These are phyloP conservation scores for Callyntrura guangdongensis DNA, from an alignment of 2,888 invertebrate genomes.

Conservation along the genomic window DNA sequence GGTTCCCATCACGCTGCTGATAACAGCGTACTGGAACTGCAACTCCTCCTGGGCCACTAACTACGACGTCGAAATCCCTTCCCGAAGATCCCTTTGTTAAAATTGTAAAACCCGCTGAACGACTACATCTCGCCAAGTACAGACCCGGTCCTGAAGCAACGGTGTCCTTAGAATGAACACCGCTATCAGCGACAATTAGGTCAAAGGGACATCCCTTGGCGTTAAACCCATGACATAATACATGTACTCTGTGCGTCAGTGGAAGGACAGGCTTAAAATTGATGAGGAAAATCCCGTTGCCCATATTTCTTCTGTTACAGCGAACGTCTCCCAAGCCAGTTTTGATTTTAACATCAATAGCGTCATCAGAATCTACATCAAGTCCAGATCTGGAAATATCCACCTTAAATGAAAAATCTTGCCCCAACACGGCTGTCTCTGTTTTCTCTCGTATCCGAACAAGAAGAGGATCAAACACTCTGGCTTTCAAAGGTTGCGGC, in stretches of 20 bases:
- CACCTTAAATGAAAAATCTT: slow-evolving; percentile 93
- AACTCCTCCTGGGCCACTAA: slow-evolving; percentile 91
- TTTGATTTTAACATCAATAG: slow-evolving; percentile 92
- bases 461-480: slow-evolving; percentile 91
- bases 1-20: slow-evolving; percentile 97
- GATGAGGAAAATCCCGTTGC: slow-evolving; percentile 92
- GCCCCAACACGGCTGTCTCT: slow-evolving; percentile 91
- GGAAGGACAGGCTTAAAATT: slow-evolving; percentile 95
- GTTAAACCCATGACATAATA: slow-evolving; percentile 95
- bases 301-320: slow-evolving; percentile 91
- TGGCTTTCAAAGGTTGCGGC: slow-evolving; percentile 90
- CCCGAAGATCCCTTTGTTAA: slow-evolving; percentile 86
- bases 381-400: slow-evolving; percentile 93
- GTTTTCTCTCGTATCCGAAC: slow-evolving; percentile 91
- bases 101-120: slow-evolving; percentile 84
- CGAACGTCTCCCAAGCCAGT: slow-evolving; percentile 94
- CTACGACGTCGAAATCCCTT: slow-evolving; percentile 96
- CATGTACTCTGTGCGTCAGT: slow-evolving; percentile 94
- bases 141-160: slow-evolving; percentile 84
- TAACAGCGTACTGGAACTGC: slow-evolving; percentile 97
- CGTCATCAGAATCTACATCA: slow-evolving; percentile 88
- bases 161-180: slow-evolving; percentile 83
- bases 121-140: slow-evolving; percentile 82
- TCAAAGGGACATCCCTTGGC: slow-evolving; percentile 86
- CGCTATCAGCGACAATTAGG: slow-evolving; percentile 83